Conservation (phyloP, 2,888 invertebrate species). For the Epinotia nisella region DNA sequence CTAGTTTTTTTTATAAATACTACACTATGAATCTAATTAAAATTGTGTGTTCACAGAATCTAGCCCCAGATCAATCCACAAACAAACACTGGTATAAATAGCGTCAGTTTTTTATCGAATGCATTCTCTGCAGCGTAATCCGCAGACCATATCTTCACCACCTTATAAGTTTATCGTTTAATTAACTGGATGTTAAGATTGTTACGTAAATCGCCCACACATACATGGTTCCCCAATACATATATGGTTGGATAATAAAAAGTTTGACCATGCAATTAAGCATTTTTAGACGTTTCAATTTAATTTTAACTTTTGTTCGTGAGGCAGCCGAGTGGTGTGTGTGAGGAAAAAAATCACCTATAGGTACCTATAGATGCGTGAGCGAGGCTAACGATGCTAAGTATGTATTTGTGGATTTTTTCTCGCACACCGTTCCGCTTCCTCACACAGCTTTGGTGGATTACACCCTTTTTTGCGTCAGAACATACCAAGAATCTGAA, state of each 20-base stretch:
- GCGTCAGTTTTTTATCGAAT: not conserved
- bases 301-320: not conserved
- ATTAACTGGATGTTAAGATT: not conserved
- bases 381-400: not conserved
- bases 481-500: too few relatives aligned
- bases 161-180: not conserved
- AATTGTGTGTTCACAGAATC: not conserved
- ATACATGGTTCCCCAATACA: not conserved
- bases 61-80: not conserved
- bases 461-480: too few relatives aligned
- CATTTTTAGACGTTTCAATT: not conserved
- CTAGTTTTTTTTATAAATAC: too few relatives aligned
- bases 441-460: too few relatives aligned
- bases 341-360: not conserved
- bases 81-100: not conserved
- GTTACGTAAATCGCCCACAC: not conserved
- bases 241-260: not conserved
- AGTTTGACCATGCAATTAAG: not conserved
- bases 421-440: too few relatives aligned
- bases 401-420: not conserved
- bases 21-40: not conserved
- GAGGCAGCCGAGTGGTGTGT: too few relatives aligned
- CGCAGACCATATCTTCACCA: not conserved
- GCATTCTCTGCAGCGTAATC: not conserved
- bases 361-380: not conserved